Evolutionary conservation across 2,113 vertebrate species (phyloP).

Genomic region (Gymnocephalus cernua): DNA sequence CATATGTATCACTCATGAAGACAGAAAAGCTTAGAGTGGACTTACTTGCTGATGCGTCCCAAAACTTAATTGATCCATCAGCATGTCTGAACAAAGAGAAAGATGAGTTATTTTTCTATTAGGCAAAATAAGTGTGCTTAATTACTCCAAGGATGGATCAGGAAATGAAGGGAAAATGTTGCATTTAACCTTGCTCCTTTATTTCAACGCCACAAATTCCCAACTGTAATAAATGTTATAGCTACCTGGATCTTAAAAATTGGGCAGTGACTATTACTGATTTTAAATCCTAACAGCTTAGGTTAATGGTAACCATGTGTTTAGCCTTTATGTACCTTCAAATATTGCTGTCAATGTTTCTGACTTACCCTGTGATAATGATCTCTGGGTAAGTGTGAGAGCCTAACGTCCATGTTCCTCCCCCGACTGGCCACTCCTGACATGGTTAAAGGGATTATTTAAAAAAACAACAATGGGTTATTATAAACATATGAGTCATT

Average conservation of each 20-base stretch:
- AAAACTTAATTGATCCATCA: slow-evolving; percentile 98
- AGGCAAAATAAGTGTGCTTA: background rate
- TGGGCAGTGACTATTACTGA: background rate
- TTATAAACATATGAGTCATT: no score
- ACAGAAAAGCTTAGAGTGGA: slow-evolving; percentile 54
- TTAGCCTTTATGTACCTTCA: background rate
- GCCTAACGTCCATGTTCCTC: slow-evolving; percentile 96
- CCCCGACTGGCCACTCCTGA: slow-evolving; percentile 97
- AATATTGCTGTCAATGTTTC: background rate
- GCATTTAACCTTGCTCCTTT: background rate
- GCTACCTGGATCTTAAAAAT: background rate
- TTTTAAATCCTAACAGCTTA: background rate
- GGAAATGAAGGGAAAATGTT: background rate
- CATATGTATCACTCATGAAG: background rate
- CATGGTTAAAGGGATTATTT: slow-evolving; percentile 30
- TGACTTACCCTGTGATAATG: slow-evolving; percentile 96
- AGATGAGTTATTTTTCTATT: background rate
- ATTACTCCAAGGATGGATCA: background rate
- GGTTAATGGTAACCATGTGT: background rate
- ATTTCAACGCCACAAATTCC: background rate
- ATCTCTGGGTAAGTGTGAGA: slow-evolving; percentile 96
- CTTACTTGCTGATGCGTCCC: slow-evolving; percentile 90
- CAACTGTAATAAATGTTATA: background rate
- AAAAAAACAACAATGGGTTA: no score
- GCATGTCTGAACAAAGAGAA: slow-evolving; percentile 88